Base-by-base conservation (phyloP, 2,888 invertebrate genomes). In the Elaeidobius kamerunicus region DNA sequence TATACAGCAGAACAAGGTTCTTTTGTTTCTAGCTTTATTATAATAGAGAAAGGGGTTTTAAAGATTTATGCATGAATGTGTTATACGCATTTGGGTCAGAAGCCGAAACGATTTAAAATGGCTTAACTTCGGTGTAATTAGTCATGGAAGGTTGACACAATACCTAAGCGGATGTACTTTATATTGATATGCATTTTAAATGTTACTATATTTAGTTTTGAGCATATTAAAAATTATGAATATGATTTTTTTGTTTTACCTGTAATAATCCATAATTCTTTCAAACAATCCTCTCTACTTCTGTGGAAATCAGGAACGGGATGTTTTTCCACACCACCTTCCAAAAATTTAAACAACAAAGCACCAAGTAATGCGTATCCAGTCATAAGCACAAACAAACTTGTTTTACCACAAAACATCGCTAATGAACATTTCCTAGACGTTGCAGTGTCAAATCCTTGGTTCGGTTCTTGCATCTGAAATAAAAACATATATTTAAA, bases 231-330 rank as follows among this genome's bases (percentile, higher is more conserved):
- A n/a, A n/a, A n/a, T n/a, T n/a, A n/a, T 17, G 1, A 12, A 20
- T 6, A 27, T 6, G 7, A 42, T 32, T 30, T n/a, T 9, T 9
- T 9, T 19, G 27, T 44, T 79, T 75, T 65, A 87, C 88, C 87
- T 79, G 88, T 88, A 62, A 88, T 87, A 59, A 84, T 82, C 87
- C 88, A 88, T 11, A 88, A 78, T 68, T 88, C 86, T 61, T 80
- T 80, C 60, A 86, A 70, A 61, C 86, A 86, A 43, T 73, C 73
- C 60, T 73, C 73, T 41, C 73, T 62, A 55, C 69, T 72, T 39
- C 67, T 69, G 51, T 71, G 70, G 40, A 72, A 70, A 48, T 65
- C 63, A 3, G 65, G 65, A 4, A 55, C 50, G 17, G 66, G 66
- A 32, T 55, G 28, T 12, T 63, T 63, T 28, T 66, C 68, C 18